A percentile compares a stretch with the other conserved stretches of the same genome.
Evolutionary conservation across 2,888 invertebrate species (phyloP).

Genomic region (Meiosimyza decipiens): DNA sequence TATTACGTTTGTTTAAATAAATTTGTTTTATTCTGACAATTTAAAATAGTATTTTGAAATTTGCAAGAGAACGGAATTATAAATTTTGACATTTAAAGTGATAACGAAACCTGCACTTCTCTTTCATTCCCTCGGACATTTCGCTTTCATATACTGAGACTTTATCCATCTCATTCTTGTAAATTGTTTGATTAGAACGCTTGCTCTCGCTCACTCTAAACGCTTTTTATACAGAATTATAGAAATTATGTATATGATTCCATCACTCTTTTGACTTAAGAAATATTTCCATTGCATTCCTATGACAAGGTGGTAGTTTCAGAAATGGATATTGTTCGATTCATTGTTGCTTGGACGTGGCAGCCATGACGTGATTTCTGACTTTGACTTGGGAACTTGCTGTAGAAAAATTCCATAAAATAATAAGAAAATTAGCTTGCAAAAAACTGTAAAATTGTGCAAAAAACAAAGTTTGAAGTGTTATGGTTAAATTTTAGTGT

Average conservation of each 20-base stretch:
- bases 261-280: constrained; percentile 14
- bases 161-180: not conserved
- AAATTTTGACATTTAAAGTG: constrained; percentile 23
- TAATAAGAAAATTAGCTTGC: constrained; percentile 47
- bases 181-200: not conserved
- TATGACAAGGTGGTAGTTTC: constrained; percentile 22
- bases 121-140: too few species aligned
- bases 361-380: constrained; percentile 67
- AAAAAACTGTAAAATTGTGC: constrained; percentile 51
- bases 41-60: not conserved
- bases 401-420: constrained; percentile 54
- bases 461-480: constrained; percentile 45
- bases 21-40: not conserved
- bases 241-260: not conserved
- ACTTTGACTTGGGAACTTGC: constrained; percentile 55
- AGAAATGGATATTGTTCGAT: constrained; percentile 58
- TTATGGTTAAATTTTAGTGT: constrained; percentile 50
- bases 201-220: not conserved
- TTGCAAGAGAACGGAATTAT: not conserved
- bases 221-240: not conserved
- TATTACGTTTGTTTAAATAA: too few species aligned
- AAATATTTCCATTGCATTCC: constrained; percentile 34
- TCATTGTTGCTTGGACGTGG: constrained; percentile 68
- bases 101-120: constrained; percentile 13
- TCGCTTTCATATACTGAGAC: not conserved